A percentile compares a stretch with the other conserved stretches of the same genome.
Conservation (phyloP, 2,888 invertebrate species). For the Microchrysa polita region DNA sequence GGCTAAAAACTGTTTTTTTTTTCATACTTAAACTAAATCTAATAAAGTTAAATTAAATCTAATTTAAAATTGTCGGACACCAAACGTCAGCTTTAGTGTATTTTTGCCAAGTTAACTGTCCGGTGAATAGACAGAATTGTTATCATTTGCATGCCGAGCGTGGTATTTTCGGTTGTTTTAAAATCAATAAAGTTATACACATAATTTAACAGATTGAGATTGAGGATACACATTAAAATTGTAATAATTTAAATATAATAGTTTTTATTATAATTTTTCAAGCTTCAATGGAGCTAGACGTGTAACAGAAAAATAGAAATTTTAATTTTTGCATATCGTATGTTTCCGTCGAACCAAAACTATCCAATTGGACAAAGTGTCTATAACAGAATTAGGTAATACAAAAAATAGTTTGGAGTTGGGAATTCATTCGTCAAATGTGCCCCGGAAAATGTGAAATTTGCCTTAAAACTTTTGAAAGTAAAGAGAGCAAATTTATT, state of each 20-base stretch:
- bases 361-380: no score
- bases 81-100: neutral
- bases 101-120: neutral
- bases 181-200: neutral
- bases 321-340: no score
- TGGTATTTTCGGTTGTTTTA: slow-evolving; percentile 8
- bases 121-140: neutral
- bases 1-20: slow-evolving; percentile 15
- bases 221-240: slow-evolving; percentile 13
- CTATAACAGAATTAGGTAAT: no score
- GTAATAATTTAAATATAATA: slow-evolving; percentile 28
- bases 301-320: no score
- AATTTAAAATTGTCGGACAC: slow-evolving; percentile 29
- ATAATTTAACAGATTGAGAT: neutral
- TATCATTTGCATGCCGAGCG: slow-evolving; percentile 9
- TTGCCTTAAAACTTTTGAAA: no score
- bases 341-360: no score
- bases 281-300: no score
- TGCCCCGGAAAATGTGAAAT: no score
- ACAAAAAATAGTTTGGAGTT: no score
- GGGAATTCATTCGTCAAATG: no score
- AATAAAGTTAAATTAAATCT: slow-evolving; percentile 47
- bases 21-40: slow-evolving; percentile 46
- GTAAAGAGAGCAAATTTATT: neutral
- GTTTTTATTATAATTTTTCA: no score